Base-by-base conservation (phyloP, 2,797 vertebrate genomes). In the Syncerus caffer region DNA sequence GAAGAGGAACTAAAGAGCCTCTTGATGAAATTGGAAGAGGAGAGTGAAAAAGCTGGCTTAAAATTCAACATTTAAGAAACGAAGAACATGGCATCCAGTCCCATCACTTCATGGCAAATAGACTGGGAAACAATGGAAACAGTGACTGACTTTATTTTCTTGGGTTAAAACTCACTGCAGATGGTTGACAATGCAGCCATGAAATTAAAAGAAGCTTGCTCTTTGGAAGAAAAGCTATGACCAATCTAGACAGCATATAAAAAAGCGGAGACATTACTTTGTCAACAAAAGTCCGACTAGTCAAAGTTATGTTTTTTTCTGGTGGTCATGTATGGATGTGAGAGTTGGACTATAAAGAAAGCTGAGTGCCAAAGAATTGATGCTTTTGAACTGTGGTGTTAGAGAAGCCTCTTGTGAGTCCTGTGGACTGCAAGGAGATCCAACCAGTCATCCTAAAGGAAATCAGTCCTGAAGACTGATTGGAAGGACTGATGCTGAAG, bases 351-450 rank as follows among this genome's bases (percentile, higher is more conserved):
- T 21, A 6, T 67, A 21, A 67, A 34, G n/a, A 67, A 67, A 21
- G 64, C n/a, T 67, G n/a, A 34, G 64, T 0, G 0, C 64, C 0
- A 0, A 34, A 67, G 19, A 19, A 34, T 11, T 34, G n/a, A 34
- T 1, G 4, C n/a, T 67, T 34, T 67, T 67, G 17, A 67, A 38
- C n/a, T 71, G 64, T 23, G 19, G 64, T 71, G n/a, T 1, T 38
- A 10, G 64, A 71, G 64, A 71, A 71, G 64, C 12, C n/a, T 21
- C n/a, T 12, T 38, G 19, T 12, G 64, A 71, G 64, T 38, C 8
- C 64, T 5, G 0, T 71, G 19, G 64, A 38, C 64, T 21, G 19
- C 64, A 71, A 71, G n/a, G n/a, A 23, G 19, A 71, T 12, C 19
- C n/a, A 71, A 38, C n/a, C n/a, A 12, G 10, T 12, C n/a, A 38